phyloP scores from a whole-genome alignment of 2,888 invertebrate genomes.

The Morpho achilles region DNA sequence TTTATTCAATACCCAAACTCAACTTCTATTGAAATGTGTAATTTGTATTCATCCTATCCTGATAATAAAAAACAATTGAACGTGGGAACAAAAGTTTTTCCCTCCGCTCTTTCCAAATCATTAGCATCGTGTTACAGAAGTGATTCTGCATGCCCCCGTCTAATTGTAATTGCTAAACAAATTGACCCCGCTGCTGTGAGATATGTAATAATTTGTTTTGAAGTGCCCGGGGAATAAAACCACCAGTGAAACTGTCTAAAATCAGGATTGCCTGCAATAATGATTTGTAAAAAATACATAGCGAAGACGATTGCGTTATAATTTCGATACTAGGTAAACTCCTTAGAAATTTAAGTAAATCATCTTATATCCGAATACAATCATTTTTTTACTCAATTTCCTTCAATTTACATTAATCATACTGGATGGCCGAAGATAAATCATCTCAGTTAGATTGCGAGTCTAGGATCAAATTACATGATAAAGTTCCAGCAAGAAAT shows the following conservation, averaged over 20 bases:
- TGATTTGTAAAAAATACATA: not conserved
- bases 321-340: too few species aligned
- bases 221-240: constrained; percentile 21
- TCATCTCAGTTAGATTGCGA: too few species aligned
- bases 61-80: constrained; percentile 15
- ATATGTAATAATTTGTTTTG: constrained; percentile 33
- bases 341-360: too few species aligned
- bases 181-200: constrained; percentile 33
- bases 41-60: constrained; percentile 8
- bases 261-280: not conserved
- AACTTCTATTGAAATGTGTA: constrained; percentile 17
- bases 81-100: constrained; percentile 54
- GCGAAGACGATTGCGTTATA: too few species aligned
- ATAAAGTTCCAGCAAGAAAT: too few species aligned
- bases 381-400: too few species aligned
- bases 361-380: too few species aligned
- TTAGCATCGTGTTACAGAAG: constrained; percentile 39
- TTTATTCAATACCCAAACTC: too few species aligned
- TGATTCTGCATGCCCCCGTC: constrained; percentile 33
- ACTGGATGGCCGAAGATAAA: too few species aligned
- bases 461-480: too few species aligned
- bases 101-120: constrained; percentile 37
- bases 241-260: constrained; percentile 4
- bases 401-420: too few species aligned
- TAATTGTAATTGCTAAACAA: constrained; percentile 55